Percentiles rank a stretch among this genome's conserved stretches.
These are phyloP conservation scores for Boleophthalmus pectinirostris DNA, from an alignment of 2,113 vertebrate species.

Conservation along the genomic window DNA sequence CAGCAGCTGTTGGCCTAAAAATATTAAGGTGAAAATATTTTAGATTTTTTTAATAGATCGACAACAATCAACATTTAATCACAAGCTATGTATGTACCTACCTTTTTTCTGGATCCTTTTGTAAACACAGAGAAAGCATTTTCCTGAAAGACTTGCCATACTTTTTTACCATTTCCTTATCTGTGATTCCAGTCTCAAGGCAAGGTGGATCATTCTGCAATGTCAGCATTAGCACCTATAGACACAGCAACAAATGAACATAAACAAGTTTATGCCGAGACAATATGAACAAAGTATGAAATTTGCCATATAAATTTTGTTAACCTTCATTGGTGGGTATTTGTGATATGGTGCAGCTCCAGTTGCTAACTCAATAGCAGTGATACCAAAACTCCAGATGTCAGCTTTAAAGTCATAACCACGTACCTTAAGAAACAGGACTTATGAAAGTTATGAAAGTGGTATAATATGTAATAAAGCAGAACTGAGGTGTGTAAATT, in stretches of 20 bases:
- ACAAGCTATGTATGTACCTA: slow-evolving; percentile 43
- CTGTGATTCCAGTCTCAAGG: slow-evolving; percentile 95
- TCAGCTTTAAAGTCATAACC: slow-evolving; percentile 99
- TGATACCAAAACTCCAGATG: slow-evolving; percentile 99
- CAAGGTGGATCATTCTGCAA: slow-evolving; percentile 96
- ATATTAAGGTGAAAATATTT: slow-evolving; percentile 12
- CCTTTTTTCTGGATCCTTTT: slow-evolving; percentile 99
- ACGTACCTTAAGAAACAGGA: slow-evolving; percentile 79
- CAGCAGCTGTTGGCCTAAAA: slow-evolving; percentile 91
- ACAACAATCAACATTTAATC: not conserved
- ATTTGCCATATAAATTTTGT: not conserved
- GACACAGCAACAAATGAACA: slow-evolving; percentile 23
- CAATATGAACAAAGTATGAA: not conserved
- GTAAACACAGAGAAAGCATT: slow-evolving; percentile 96
- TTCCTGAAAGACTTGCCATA: slow-evolving; percentile 98
- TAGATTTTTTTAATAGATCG: not conserved
- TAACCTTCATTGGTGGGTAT: slow-evolving; percentile 97
- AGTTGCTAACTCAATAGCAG: slow-evolving; percentile 95
- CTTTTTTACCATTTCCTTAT: slow-evolving; percentile 98
- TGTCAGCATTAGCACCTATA: slow-evolving; percentile 97
- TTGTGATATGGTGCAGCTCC: slow-evolving; percentile 98
- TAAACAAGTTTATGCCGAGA: not conserved
- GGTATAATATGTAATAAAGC: not conserved
- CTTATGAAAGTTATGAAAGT: not conserved
- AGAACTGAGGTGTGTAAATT: not conserved